phyloP scores from a whole-genome alignment of 2,113 vertebrate genomes.

The Colius striatus region DNA sequence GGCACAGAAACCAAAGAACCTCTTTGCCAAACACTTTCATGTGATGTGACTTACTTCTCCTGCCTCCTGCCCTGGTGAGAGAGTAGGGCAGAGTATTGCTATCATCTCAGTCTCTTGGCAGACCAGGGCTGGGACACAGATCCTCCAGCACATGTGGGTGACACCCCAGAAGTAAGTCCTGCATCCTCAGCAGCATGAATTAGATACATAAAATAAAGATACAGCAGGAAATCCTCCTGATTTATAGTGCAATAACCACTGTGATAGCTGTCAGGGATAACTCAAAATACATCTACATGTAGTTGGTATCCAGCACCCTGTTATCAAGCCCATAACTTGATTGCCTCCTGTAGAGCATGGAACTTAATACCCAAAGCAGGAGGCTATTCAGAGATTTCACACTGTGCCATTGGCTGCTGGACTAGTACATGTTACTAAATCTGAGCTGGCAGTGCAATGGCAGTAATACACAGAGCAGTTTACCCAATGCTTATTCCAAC shows the following conservation, averaged over 20 bases:
- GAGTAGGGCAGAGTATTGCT: not conserved
- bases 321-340: not conserved
- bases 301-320: not conserved
- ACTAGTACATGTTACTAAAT: not conserved
- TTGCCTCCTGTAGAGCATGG: not conserved
- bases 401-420: not conserved
- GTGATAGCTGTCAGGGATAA: not conserved
- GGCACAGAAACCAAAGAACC: not conserved
- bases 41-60: not conserved
- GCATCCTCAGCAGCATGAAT: not conserved
- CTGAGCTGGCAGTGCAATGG: not conserved
- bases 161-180: not conserved
- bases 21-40: not conserved
- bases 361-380: not conserved
- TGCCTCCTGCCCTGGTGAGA: accelerated
- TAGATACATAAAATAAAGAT: not conserved
- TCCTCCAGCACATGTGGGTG: not conserved
- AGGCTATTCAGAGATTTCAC: not conserved
- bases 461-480: conserved; percentile 24
- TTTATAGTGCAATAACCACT: not conserved
- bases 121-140: accelerated
- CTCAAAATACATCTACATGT: not conserved
- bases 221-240: not conserved
- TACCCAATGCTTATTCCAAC: not conserved
- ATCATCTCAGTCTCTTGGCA: not conserved